Evolutionary conservation across 2,113 vertebrate genomes (phyloP).

Genomic region (Onychorhynchus coronatus): DNA sequence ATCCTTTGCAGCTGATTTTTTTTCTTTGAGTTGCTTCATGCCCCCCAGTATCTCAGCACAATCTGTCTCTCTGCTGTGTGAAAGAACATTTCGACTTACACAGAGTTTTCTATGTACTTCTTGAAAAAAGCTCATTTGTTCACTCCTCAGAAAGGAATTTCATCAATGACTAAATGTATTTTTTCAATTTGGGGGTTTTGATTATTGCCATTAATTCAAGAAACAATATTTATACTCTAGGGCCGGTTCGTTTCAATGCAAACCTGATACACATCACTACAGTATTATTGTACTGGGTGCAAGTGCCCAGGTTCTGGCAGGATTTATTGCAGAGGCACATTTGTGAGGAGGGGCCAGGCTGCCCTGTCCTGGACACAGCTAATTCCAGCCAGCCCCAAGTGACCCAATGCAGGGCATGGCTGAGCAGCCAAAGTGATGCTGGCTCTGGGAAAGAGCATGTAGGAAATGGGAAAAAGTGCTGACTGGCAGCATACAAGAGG

Average conservation of each 20-base stretch:
- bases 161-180: not conserved
- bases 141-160: not conserved
- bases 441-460: not conserved
- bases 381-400: not conserved
- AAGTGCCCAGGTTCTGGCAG: not conserved
- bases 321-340: not conserved
- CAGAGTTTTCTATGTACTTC: accelerated
- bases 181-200: accelerated
- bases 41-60: not conserved
- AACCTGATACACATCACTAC: not conserved
- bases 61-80: not conserved
- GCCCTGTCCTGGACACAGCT: accelerated
- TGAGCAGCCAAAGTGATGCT: not conserved
- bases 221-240: not conserved
- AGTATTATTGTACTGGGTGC: not conserved
- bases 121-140: not conserved
- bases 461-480: not conserved
- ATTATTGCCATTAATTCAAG: not conserved
- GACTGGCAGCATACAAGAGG: accelerated
- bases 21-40: not conserved
- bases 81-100: not conserved
- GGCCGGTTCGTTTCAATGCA: not conserved
- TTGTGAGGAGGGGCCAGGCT: too few species aligned
- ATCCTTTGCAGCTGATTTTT: not conserved
- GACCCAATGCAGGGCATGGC: accelerated